A percentile compares a stretch with the other conserved stretches of the same genome.
Conservation (phyloP, 2,113 vertebrate species). For the Embiotoca jacksoni region DNA sequence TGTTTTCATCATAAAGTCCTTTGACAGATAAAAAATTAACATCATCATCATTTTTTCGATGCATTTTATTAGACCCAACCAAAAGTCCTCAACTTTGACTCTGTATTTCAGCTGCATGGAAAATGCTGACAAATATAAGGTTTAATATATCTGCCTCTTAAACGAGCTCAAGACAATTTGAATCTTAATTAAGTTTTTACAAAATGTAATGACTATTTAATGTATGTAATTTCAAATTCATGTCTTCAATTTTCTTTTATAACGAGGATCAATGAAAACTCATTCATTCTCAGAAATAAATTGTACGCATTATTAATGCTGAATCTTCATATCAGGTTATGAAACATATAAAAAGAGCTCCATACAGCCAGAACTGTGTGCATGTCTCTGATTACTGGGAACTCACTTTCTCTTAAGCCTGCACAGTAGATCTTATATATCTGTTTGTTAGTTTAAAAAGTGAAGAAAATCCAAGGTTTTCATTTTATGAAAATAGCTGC, state of each 20-base stretch:
- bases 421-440: background rate
- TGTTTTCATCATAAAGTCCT: conserved; percentile 57
- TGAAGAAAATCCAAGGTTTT: background rate
- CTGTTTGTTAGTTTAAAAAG: conserved; percentile 9
- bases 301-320: conserved; percentile 28
- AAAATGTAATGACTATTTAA: conserved; percentile 56
- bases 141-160: conserved; percentile 25
- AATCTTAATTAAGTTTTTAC: conserved; percentile 42
- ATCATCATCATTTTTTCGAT: conserved; percentile 30
- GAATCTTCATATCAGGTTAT: conserved; percentile 26
- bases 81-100: conserved; percentile 32
- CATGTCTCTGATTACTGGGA: conserved; percentile 17
- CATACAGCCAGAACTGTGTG: background rate
- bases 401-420: background rate
- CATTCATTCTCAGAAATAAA: conserved; percentile 37
- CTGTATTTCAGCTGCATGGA: conserved; percentile 27
- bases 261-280: conserved; percentile 53
- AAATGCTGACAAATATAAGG: conserved; percentile 48
- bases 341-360: conserved; percentile 31
- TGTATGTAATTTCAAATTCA: conserved; percentile 48
- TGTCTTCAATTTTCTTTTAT: conserved; percentile 48
- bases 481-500: background rate
- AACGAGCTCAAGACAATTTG: conserved; percentile 19
- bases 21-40: conserved; percentile 47
- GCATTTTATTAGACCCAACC: conserved; percentile 40